Evolutionary conservation across 2,888 invertebrate species (phyloP).

Genomic region (Pteria penguin): DNA sequence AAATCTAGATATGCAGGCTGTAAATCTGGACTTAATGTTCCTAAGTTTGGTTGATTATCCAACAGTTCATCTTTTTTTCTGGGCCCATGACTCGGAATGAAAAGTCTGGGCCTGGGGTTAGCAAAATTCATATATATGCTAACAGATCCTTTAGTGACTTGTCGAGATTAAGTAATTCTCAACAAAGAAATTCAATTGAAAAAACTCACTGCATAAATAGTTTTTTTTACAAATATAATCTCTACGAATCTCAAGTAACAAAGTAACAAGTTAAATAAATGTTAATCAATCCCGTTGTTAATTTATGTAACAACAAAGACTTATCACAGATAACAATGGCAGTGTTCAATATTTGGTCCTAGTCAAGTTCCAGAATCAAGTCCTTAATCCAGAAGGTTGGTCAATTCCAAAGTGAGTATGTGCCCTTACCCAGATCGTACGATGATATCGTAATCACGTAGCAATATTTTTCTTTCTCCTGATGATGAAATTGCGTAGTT

Average conservation of each 20-base stretch:
- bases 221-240: slow-evolving; percentile 2
- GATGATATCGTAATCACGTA: slow-evolving; percentile 9
- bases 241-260: not conserved
- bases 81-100: slow-evolving; percentile 72
- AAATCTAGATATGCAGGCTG: slow-evolving; percentile 72
- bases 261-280: not conserved
- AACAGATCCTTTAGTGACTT: not conserved
- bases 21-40: slow-evolving; percentile 76
- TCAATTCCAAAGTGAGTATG: slow-evolving; percentile 14
- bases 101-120: slow-evolving; percentile 70
- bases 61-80: slow-evolving; percentile 65
- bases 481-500: slow-evolving; percentile 36
- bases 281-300: not conserved
- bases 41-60: slow-evolving; percentile 65
- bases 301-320: slow-evolving; percentile 4
- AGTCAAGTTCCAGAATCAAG: slow-evolving; percentile 2
- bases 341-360: slow-evolving; percentile 15
- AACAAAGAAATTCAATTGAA: too few relatives aligned
- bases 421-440: slow-evolving; percentile 37
- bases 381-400: not conserved
- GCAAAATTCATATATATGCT: slow-evolving; percentile 67
- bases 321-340: slow-evolving; percentile 29
- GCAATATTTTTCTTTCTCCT: slow-evolving; percentile 7
- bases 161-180: too few relatives aligned
- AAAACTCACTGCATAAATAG: too few relatives aligned